Conservation (phyloP, 2,888 invertebrate species). For the Stenurella melanura region DNA sequence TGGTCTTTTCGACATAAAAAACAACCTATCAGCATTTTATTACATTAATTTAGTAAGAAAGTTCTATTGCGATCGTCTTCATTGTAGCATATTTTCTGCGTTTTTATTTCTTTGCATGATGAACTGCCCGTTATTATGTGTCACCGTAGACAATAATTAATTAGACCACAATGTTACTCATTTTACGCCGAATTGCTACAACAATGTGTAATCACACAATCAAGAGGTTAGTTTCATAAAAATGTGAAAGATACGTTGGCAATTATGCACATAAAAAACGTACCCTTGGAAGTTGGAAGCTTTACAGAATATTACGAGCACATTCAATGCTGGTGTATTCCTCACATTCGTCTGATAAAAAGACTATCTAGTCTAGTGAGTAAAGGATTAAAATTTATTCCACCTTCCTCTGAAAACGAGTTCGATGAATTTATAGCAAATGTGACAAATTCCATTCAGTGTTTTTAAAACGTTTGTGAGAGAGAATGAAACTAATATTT, state of each 20-base stretch:
- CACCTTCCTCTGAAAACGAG: too few species aligned
- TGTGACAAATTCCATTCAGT: too few species aligned
- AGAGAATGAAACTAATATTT: too few species aligned
- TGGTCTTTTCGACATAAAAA: background rate
- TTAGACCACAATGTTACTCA: background rate
- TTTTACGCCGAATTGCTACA: background rate
- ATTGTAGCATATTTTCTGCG: background rate
- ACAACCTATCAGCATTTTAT: slow-evolving; percentile 5
- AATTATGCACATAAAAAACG: background rate
- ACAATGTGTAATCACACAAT: slow-evolving; percentile 8
- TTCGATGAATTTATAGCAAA: too few species aligned
- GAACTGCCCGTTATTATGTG: background rate
- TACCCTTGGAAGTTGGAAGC: background rate
- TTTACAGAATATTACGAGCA: too few species aligned
- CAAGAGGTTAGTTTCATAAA: slow-evolving; percentile 15
- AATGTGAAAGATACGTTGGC: background rate
- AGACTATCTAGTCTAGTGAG: too few species aligned
- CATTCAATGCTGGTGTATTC: too few species aligned
- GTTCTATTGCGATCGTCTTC: background rate
- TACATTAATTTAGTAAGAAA: slow-evolving; percentile 1
- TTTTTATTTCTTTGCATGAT: background rate
- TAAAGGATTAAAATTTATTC: too few species aligned
- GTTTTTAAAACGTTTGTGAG: too few species aligned
- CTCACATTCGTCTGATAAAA: too few species aligned
- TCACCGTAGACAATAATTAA: slow-evolving; percentile 12